Conservation (phyloP, 1,140 invertebrate genomes). For the Lordiphosa stackelbergi region DNA sequence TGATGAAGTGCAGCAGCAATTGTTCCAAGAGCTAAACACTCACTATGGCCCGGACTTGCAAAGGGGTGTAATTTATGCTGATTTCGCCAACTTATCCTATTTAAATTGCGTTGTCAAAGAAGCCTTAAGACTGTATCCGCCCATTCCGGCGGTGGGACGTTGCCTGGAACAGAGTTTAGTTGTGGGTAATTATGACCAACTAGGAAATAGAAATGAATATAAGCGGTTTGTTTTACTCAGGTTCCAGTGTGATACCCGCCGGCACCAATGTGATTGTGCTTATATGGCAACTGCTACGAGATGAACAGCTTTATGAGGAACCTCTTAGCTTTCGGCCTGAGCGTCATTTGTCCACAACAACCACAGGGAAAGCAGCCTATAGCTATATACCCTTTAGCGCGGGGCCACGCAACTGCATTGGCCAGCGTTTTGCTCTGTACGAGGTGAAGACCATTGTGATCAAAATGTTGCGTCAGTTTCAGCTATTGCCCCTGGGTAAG, state of each 20-base stretch:
- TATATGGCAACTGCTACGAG: constrained; percentile 69
- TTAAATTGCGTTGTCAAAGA: constrained; percentile 81
- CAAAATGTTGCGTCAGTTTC: constrained; percentile 66
- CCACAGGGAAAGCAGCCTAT: constrained; percentile 1
- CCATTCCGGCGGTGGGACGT: constrained; percentile 81
- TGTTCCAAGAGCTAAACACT: constrained; percentile 79
- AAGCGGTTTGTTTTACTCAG: constrained; percentile 4
- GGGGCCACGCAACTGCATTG: constrained; percentile 87
- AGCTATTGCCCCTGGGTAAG: constrained; percentile 45
- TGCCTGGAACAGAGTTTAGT: constrained; percentile 78
- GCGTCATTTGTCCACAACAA: constrained; percentile 49
- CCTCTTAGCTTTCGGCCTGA: constrained; percentile 81
- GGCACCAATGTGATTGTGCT: constrained; percentile 75
- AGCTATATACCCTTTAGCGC: constrained; percentile 84
- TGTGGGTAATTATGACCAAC: constrained; percentile 44
- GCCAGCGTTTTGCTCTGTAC: constrained; percentile 77
- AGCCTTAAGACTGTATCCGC: constrained; percentile 80
- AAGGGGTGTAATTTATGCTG: constrained; percentile 73
- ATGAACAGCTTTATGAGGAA: constrained; percentile 43
- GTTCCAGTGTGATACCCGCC: constrained; percentile 56
- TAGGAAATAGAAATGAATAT: not conserved
- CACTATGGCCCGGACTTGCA: constrained; percentile 77
- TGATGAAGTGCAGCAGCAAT: constrained; percentile 77
- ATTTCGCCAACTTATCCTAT: constrained; percentile 80
- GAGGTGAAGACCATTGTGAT: constrained; percentile 74